phyloP scores from a whole-genome alignment of 1,140 invertebrate species.

The Bombus huntii region DNA sequence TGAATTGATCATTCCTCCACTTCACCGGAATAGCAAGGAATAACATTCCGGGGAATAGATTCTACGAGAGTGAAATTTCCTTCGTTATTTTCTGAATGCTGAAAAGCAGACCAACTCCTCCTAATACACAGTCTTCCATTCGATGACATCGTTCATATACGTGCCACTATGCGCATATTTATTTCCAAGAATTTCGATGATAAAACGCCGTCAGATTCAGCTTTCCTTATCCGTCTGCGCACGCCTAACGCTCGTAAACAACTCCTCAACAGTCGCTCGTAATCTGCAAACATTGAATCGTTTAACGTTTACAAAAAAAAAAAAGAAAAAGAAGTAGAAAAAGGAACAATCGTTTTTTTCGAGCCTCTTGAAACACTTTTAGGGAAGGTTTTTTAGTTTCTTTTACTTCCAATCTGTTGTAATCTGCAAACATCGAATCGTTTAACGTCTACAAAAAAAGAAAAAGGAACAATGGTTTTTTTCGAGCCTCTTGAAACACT shows the following conservation, averaged over 20 bases:
- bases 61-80: background rate
- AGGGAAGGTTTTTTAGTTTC: too few relatives aligned
- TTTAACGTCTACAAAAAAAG: too few relatives aligned
- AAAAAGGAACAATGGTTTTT: too few relatives aligned
- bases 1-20: background rate
- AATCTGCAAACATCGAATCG: too few relatives aligned
- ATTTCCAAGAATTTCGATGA: background rate
- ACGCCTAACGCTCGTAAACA: background rate
- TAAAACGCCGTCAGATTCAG: background rate
- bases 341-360: too few relatives aligned
- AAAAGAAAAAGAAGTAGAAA: too few relatives aligned
- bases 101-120: background rate
- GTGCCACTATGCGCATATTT: background rate
- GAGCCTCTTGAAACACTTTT: too few relatives aligned
- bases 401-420: too few relatives aligned
- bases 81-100: background rate
- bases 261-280: background rate
- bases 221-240: background rate
- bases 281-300: too few relatives aligned
- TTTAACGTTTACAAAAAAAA: background rate
- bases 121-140: background rate
- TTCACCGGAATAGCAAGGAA: background rate
- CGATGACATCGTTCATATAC: background rate
- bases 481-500: too few relatives aligned
- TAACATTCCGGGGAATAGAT: background rate